Conservation (phyloP, 23 tunicate genomes). For the Halocynthia aurantium region DNA sequence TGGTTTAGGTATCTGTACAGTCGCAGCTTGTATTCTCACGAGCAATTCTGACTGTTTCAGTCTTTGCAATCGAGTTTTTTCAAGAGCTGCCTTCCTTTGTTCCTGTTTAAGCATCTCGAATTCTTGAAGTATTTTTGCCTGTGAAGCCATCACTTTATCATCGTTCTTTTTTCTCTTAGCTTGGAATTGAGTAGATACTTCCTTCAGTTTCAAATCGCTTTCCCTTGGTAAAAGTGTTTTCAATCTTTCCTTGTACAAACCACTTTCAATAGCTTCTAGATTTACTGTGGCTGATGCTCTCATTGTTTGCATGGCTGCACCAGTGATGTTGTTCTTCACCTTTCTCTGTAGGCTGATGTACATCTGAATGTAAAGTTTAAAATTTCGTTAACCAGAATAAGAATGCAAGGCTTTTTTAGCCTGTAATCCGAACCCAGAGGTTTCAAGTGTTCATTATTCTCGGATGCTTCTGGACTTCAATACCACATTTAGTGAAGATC, state of each 20-base stretch:
- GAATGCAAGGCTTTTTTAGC: too few relatives aligned
- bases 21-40: constrained; percentile 80
- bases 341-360: constrained; percentile 72
- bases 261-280: constrained; percentile 66
- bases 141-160: constrained; percentile 30
- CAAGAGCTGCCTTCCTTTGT: constrained; percentile 55
- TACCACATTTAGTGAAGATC: too few relatives aligned
- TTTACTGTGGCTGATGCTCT: constrained; percentile 77
- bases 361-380: constrained; percentile 18
- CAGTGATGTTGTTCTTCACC: constrained; percentile 78
- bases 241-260: constrained; percentile 72
- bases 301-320: constrained; percentile 93
- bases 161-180: constrained; percentile 48
- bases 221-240: constrained; percentile 79
- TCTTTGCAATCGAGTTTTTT: constrained; percentile 53
- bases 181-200: constrained; percentile 48
- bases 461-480: too few relatives aligned
- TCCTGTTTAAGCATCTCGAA: constrained; percentile 53
- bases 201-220: constrained; percentile 51
- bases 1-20: constrained; percentile 89
- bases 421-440: too few relatives aligned
- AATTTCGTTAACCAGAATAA: neutral
- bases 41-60: constrained; percentile 71
- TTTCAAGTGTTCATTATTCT: too few relatives aligned
- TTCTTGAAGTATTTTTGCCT: constrained; percentile 40